Conservation (phyloP, 2,888 invertebrate genomes). For the Hemithea aestivaria region DNA sequence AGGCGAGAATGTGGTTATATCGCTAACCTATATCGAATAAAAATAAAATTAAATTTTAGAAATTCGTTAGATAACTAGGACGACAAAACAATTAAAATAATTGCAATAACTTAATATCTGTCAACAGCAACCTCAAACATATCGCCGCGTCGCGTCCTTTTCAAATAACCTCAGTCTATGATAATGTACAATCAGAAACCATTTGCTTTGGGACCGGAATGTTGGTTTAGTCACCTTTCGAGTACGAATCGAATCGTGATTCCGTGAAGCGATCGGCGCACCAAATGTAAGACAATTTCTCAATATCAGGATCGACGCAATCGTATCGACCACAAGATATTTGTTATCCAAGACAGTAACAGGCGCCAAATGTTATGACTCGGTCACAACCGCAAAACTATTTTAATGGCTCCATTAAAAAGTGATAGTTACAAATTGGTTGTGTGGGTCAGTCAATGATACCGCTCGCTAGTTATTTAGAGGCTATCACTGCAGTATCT, state of each 20-base stretch:
- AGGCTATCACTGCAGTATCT: conserved; percentile 35
- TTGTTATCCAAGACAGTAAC: conserved; percentile 52
- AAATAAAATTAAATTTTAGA: too few relatives aligned
- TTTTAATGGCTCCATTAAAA: conserved; percentile 72
- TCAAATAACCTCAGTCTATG: conserved; percentile 33
- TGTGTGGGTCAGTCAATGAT: conserved; percentile 43
- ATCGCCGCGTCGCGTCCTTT: conserved; percentile 31
- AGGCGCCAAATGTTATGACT: conserved; percentile 61
- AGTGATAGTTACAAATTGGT: conserved; percentile 71
- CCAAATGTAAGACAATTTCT: conserved; percentile 54
- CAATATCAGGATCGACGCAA: conserved; percentile 43
- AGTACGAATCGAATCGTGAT: conserved; percentile 34
- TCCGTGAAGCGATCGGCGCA: conserved; percentile 44
- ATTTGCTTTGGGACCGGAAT: conserved; percentile 33
- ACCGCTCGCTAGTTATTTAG: conserved; percentile 28
- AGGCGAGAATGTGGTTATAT: too few relatives aligned
- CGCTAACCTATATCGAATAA: too few relatives aligned
- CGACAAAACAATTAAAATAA: too few relatives aligned
- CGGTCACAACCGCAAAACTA: conserved; percentile 62
- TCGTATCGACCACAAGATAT: conserved; percentile 60
- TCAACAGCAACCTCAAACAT: conserved; percentile 20
- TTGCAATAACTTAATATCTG: too few relatives aligned
- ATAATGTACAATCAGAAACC: conserved; percentile 32
- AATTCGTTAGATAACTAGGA: too few relatives aligned
- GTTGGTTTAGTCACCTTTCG: conserved; percentile 42